Conservation (phyloP, 2,113 vertebrate genomes). For the Damaliscus lunatus region DNA sequence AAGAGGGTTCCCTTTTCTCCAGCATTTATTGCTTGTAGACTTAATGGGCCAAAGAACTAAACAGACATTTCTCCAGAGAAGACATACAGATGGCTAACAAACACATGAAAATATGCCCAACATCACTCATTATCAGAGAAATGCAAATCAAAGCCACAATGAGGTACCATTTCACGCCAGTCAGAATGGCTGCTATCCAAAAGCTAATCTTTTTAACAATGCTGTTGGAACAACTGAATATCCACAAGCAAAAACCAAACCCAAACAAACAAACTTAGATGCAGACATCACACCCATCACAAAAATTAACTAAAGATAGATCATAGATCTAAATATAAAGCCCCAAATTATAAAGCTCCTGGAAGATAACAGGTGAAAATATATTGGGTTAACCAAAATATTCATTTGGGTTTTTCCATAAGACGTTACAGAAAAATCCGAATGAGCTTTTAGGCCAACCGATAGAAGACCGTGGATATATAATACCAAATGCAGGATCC, state of each 20-base stretch:
- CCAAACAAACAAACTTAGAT: not conserved
- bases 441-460: not conserved
- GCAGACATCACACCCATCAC: not conserved
- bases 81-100: too few relatives aligned
- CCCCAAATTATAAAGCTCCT: not conserved
- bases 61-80: too few relatives aligned
- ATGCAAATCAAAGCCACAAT: too few relatives aligned
- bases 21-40: too few relatives aligned
- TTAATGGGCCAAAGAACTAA: too few relatives aligned
- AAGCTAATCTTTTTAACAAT: not conserved
- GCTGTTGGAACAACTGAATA: not conserved
- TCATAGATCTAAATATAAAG: not conserved
- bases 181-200: not conserved
- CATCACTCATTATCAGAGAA: too few relatives aligned
- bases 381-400: not conserved
- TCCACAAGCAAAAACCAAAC: not conserved
- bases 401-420: not conserved
- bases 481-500: not conserved
- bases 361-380: not conserved
- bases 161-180: too few relatives aligned
- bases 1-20: too few relatives aligned
- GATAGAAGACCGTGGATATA: not conserved
- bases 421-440: not conserved
- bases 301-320: not conserved
- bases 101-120: too few relatives aligned